These are phyloP conservation scores for Oostethus manadensis DNA, from an alignment of 2,113 vertebrate species.

Conservation along the genomic window DNA sequence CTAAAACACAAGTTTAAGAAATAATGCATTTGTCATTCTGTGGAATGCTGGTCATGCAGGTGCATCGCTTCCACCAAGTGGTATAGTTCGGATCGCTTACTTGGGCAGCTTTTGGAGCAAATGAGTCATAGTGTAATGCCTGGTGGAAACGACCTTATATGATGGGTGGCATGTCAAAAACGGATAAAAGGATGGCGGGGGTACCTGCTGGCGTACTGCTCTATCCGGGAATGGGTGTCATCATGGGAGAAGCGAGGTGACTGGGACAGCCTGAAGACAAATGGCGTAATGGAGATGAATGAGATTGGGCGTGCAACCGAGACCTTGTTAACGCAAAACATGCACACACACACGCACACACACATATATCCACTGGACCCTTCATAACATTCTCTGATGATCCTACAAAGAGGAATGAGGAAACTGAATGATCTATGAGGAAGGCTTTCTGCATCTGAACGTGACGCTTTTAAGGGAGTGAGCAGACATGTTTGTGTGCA, in stretches of 20 bases:
- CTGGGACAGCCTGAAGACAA: constrained; percentile 80
- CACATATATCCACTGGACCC: constrained; percentile 18
- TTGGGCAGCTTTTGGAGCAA: too few species aligned
- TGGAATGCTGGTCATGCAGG: neutral
- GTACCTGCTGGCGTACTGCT: constrained; percentile 94
- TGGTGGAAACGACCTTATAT: constrained; percentile 13
- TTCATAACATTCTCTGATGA: constrained; percentile 44
- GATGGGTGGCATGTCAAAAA: neutral
- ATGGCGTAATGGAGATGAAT: constrained; percentile 61
- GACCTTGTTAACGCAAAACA: constrained; percentile 29
- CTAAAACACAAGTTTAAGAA: neutral
- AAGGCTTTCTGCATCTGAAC: constrained; percentile 41
- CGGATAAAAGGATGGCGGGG: constrained; percentile 14
- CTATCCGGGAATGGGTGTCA: constrained; percentile 95
- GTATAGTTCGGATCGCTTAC: too few species aligned
- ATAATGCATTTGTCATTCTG: neutral
- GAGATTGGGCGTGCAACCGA: constrained; percentile 45
- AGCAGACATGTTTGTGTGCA: constrained; percentile 19
- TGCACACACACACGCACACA: constrained; percentile 15
- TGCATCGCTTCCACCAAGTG: too few species aligned
- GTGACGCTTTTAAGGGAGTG: constrained; percentile 22
- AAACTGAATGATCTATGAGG: constrained; percentile 40
- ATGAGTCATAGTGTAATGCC: neutral
- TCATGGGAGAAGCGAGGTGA: constrained; percentile 92
- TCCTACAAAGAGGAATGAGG: constrained; percentile 36